Base-by-base conservation (phyloP, 53 echinoderm and acorn worm species). In the Henricia sp. region DNA sequence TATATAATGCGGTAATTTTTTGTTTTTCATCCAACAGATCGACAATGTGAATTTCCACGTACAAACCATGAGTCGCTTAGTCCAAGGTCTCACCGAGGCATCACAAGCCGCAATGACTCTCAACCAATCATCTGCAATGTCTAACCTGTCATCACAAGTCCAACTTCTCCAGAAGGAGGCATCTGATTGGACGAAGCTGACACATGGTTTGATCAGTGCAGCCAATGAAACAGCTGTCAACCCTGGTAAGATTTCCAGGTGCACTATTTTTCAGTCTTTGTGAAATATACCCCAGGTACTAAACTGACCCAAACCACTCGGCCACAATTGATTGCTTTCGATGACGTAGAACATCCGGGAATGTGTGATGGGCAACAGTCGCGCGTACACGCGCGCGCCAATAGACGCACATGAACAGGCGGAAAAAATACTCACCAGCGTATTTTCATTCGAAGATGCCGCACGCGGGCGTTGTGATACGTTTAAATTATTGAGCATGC, bases 151-250 rank as follows among this genome's bases (percentile, higher is more conserved):
- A 27, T 80, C 82, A 58, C 85, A 88, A 71, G 50, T 92, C 55
- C 92, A 92, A 39, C 88, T 72, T 58, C 55, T 92, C 56, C 78
- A 85, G 67, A 83, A 84, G 71, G 84, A 50, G 71, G 83, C 91
- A 24, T 83, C 90, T 46, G 91, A 94, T 76, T 94, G 91, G 94
- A 88, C 83, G n/a, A 88, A 21, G 42, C 53, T 94, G 51, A 74
- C 85, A 14, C 73, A 74, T 39, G 65, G 70, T 6, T 72, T 94
- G 44, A 60, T 86, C 48, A 83, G 82, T 14, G 33, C 72, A 33
- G 90, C 90, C 76, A 95, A 90, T 85, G 90, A 90, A 52, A 27
- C 74, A 19, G 71, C 70, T 10, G 80, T 91, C 32, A 90, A 88
- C 71, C 51, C 70, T 60, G 92, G 92, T 91, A 56, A 32, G 78